Percentiles rank a stretch among this genome's conserved stretches.
phyloP scores from a whole-genome alignment of 1,140 invertebrate genomes.

The Harpegnathos saltator region DNA sequence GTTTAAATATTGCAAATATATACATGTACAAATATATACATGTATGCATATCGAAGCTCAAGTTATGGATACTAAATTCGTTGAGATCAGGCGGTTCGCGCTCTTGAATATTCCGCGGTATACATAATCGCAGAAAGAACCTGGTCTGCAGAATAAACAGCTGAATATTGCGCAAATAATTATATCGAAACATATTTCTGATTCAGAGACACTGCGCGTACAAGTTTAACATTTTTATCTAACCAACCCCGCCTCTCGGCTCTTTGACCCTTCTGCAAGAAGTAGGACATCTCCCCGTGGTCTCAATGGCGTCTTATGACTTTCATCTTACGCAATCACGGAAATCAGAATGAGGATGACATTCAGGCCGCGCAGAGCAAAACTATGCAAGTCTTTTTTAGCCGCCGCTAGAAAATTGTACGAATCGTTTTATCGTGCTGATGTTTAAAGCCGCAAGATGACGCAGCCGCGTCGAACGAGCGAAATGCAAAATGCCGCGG shows the following conservation, averaged over 20 bases:
- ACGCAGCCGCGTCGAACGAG: background rate
- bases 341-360: conserved; percentile 38
- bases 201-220: background rate
- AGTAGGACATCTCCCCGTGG: background rate
- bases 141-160: no score
- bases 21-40: no score
- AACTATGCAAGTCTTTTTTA: background rate
- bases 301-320: conserved; percentile 37
- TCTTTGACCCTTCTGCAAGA: conserved; percentile 57
- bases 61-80: no score
- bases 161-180: no score
- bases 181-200: no score
- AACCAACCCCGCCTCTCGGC: conserved; percentile 37
- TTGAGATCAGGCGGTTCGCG: no score
- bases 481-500: background rate
- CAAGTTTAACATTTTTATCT: background rate
- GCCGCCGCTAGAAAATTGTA: conserved; percentile 13
- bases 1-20: no score
- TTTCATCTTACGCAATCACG: conserved; percentile 66
- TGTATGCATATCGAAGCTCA: no score
- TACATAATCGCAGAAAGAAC: no score
- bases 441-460: conserved; percentile 4
- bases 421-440: conserved; percentile 15
- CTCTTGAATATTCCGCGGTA: no score
- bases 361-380: conserved; percentile 41